Base-by-base conservation (phyloP, 2,888 invertebrate species). In the Steinernema scapterisci region DNA sequence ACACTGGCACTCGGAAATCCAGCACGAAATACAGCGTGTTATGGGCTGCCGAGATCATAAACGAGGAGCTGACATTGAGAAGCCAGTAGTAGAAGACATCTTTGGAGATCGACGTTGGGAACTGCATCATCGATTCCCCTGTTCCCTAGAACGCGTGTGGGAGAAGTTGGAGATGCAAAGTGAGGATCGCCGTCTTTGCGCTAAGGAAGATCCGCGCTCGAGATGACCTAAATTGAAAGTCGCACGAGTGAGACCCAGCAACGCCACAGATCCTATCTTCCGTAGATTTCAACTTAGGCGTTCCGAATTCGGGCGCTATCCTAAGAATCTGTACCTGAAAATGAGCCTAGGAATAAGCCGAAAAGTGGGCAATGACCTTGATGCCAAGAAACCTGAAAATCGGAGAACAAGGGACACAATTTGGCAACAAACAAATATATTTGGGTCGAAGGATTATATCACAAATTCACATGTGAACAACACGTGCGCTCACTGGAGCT, bases 401-500 rank as follows among this genome's bases (percentile, higher is more conserved):
- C n/a, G n/a, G n/a, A n/a, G n/a, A n/a, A n/a, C n/a, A n/a, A n/a
- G n/a, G n/a, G n/a, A n/a, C n/a, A n/a, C 38, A 38, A 38, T 9
- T 38, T n/a, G n/a, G 38, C 38, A 38, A 38, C 38, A 38, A 9
- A 6, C 38, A 38, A 38, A 38, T 38, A 38, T 38, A 38, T 38
- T 38, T 38, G 5, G 38, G 38, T n/a, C n/a, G n/a, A n/a, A n/a
- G n/a, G n/a, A n/a, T n/a, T n/a, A n/a, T n/a, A n/a, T n/a, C n/a
- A n/a, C n/a, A n/a, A n/a, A n/a, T n/a, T n/a, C n/a, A n/a, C n/a
- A n/a, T n/a, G n/a, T n/a, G n/a, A n/a, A n/a, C n/a, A n/a, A n/a
- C n/a, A n/a, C n/a, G n/a, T 38, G 38, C 3, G 9, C 5, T 38
- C 38, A 3, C 9, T 38, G 38, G 5, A 91, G 86, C 73, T 91